Evolutionary conservation across 2,113 vertebrate species (phyloP).

Genomic region (Barnardius zonarius): DNA sequence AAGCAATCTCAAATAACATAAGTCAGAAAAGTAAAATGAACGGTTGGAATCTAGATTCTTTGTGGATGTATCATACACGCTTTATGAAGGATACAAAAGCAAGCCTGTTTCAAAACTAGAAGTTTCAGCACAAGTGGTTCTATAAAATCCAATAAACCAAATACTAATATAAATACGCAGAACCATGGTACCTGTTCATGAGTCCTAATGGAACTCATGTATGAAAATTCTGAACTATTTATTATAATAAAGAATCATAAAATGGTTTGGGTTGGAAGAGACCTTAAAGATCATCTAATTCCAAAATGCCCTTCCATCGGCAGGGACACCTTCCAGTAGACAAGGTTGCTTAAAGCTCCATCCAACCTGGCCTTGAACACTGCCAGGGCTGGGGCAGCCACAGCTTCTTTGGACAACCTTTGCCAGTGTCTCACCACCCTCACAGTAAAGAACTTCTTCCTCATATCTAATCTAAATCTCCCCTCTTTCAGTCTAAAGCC

Average conservation of each 20-base stretch:
- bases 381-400: not conserved
- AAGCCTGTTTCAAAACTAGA: not conserved
- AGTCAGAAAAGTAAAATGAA: not conserved
- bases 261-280: not conserved
- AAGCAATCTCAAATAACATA: not conserved
- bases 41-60: not conserved
- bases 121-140: not conserved
- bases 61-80: not conserved
- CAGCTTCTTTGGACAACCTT: not conserved
- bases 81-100: not conserved
- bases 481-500: not conserved
- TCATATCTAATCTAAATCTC: not conserved
- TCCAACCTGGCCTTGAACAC: not conserved
- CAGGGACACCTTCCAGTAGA: not conserved
- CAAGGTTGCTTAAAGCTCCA: not conserved
- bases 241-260: not conserved
- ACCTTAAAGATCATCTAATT: not conserved
- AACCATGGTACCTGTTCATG: not conserved
- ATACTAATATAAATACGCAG: not conserved
- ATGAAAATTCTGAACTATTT: not conserved
- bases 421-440: not conserved
- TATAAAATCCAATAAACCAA: not conserved
- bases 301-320: not conserved
- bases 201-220: not conserved
- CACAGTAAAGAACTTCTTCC: not conserved